Evolutionary conservation across 2,888 invertebrate species (phyloP).

Genomic region (Drosophila subsilvestris): DNA sequence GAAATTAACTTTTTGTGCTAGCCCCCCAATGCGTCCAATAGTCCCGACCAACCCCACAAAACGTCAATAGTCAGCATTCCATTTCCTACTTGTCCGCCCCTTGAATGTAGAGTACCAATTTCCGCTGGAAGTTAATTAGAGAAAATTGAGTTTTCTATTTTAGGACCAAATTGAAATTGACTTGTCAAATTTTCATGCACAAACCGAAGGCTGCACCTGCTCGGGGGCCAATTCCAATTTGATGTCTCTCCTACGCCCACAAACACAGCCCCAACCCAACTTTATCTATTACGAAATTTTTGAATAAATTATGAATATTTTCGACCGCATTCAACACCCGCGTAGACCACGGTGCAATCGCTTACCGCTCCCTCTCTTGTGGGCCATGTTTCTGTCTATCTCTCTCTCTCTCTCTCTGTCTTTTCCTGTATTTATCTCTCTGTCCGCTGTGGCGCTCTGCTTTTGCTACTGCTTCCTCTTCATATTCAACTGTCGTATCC

Average conservation of each 20-base stretch:
- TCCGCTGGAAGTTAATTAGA: constrained; percentile 19
- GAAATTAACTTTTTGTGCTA: not conserved
- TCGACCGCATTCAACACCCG: constrained; percentile 44
- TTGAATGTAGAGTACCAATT: constrained; percentile 22
- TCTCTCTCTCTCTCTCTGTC: constrained; percentile 16
- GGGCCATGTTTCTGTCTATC: not conserved
- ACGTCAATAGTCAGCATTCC: constrained; percentile 4
- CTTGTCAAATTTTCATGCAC: constrained; percentile 49
- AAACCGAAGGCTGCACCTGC: not conserved
- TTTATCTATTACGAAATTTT: constrained; percentile 22
- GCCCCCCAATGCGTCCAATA: not conserved
- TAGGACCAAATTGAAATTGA: constrained; percentile 48
- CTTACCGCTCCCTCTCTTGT: constrained; percentile 8
- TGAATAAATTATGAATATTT: constrained; percentile 63
- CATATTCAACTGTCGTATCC: constrained; percentile 46
- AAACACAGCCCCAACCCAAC: not conserved
- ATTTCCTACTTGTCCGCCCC: not conserved
- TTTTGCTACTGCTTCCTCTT: constrained; percentile 49
- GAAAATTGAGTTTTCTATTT: constrained; percentile 30
- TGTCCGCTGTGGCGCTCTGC: constrained; percentile 3
- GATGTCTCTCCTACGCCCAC: not conserved
- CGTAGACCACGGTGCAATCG: constrained; percentile 55
- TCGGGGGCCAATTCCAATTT: not conserved
- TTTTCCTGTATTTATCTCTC: constrained; percentile 21
- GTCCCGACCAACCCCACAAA: not conserved